Evolutionary conservation across 2,888 invertebrate genomes (phyloP).

Genomic region (Cantharis rufa): DNA sequence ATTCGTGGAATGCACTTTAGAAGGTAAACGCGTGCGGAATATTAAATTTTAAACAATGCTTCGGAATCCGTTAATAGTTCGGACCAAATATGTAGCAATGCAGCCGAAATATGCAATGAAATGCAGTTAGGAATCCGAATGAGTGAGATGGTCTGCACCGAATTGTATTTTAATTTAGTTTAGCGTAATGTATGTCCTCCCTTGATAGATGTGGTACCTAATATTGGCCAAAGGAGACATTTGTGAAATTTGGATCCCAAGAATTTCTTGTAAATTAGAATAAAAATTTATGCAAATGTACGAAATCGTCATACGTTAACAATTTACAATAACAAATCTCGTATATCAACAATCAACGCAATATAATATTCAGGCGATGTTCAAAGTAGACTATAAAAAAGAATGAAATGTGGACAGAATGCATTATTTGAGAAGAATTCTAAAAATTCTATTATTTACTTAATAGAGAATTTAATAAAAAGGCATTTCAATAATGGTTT

Average conservation of each 20-base stretch:
- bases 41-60: conserved; percentile 56
- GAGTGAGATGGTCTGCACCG: conserved; percentile 35
- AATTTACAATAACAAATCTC: neutral
- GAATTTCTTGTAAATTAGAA: neutral
- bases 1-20: conserved; percentile 46
- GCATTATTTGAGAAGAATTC: conserved; percentile 35
- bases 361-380: conserved; percentile 1
- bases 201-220: conserved; percentile 1
- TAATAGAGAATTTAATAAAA: conserved; percentile 32
- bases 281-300: neutral
- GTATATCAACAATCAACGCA: neutral
- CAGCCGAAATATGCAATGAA: conserved; percentile 41
- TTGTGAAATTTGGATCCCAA: neutral
- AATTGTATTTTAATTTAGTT: conserved; percentile 37
- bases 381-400: conserved; percentile 7
- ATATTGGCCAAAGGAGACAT: neutral
- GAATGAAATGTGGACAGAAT: conserved; percentile 25
- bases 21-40: conserved; percentile 54
- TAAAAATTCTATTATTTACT: conserved; percentile 39
- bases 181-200: conserved; percentile 11
- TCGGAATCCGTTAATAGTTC: conserved; percentile 57
- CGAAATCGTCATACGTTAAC: neutral
- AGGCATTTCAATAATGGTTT: conserved; percentile 30
- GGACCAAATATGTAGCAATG: conserved; percentile 51
- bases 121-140: conserved; percentile 39